A percentile compares a stretch with the other conserved stretches of the same genome.
phyloP scores from a whole-genome alignment of 2,113 vertebrate species.

The Neogale vison region DNA sequence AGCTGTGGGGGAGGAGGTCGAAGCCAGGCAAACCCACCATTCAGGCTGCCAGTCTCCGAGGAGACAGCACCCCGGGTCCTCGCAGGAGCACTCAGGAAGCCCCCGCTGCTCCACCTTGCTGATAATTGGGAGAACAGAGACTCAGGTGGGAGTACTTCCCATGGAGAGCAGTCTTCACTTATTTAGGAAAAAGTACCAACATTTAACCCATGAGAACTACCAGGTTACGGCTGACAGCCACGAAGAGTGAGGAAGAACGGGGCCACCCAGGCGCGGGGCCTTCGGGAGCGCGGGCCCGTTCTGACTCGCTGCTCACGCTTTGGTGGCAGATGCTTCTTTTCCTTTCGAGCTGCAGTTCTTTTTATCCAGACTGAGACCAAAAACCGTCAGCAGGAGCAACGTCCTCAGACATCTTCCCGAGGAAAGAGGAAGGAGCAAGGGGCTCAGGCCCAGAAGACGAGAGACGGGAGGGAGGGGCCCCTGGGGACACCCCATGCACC shows the following conservation, averaged over 20 bases:
- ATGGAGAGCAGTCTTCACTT: background rate
- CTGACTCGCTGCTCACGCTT: background rate
- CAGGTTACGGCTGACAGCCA: background rate
- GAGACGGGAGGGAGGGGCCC: background rate
- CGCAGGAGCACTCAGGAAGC: background rate
- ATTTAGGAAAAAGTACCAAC: background rate
- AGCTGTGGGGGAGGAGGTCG: background rate
- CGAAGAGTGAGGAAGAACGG: background rate
- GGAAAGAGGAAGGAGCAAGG: background rate
- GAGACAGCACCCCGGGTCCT: background rate
- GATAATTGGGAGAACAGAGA: background rate
- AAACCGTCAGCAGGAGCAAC: background rate
- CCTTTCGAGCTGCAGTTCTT: too few species aligned
- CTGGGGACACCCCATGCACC: background rate
- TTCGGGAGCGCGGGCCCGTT: accelerated
- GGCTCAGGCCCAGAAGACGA: background rate
- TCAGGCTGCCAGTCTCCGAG: background rate
- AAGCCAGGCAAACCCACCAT: background rate
- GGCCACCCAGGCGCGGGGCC: background rate
- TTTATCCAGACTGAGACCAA: background rate
- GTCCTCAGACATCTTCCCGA: background rate
- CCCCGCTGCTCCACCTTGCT: background rate
- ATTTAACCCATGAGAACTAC: too few species aligned
- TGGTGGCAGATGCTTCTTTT: background rate
- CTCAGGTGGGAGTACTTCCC: accelerated